Percentiles rank a stretch among this genome's conserved stretches.
Conservation (phyloP, 2,797 vertebrate genomes). For the Sebastes matsubarae region DNA sequence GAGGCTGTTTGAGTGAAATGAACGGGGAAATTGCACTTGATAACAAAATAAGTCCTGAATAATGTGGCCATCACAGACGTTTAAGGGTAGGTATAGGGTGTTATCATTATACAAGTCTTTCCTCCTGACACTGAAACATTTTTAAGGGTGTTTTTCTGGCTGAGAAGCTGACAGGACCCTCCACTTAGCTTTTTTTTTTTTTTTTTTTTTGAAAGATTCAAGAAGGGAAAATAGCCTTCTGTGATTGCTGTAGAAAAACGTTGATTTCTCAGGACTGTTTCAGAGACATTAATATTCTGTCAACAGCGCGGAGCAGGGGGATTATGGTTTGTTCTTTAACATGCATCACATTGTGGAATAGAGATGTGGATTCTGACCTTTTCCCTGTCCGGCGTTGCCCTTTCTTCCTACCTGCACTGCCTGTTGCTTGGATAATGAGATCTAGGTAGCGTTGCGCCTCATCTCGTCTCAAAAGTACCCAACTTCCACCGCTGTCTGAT, state of each 20-base stretch:
- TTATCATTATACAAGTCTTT: not conserved
- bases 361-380: slow-evolving; percentile 67
- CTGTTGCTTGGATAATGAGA: slow-evolving; percentile 64
- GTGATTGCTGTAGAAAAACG: slow-evolving; percentile 35
- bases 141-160: slow-evolving; percentile 11
- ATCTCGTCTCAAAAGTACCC: slow-evolving; percentile 35
- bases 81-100: not conserved
- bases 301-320: slow-evolving; percentile 32
- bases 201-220: not conserved
- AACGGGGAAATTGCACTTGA: not conserved
- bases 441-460: slow-evolving; percentile 32
- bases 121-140: slow-evolving; percentile 12
- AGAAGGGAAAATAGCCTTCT: slow-evolving; percentile 6
- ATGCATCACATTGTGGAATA: slow-evolving; percentile 58
- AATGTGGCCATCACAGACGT: not conserved
- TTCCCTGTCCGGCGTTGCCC: slow-evolving; percentile 45
- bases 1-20: not conserved
- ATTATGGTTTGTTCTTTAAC: slow-evolving; percentile 68
- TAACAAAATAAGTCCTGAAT: slow-evolving; percentile 4
- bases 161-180: slow-evolving; percentile 20
- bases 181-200: slow-evolving; percentile 8
- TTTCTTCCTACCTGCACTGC: slow-evolving; percentile 43
- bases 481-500: slow-evolving; percentile 30
- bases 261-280: slow-evolving; percentile 25
- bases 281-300: slow-evolving; percentile 55